Conservation (phyloP, 1,140 invertebrate species). For the Euwallacea similis region DNA sequence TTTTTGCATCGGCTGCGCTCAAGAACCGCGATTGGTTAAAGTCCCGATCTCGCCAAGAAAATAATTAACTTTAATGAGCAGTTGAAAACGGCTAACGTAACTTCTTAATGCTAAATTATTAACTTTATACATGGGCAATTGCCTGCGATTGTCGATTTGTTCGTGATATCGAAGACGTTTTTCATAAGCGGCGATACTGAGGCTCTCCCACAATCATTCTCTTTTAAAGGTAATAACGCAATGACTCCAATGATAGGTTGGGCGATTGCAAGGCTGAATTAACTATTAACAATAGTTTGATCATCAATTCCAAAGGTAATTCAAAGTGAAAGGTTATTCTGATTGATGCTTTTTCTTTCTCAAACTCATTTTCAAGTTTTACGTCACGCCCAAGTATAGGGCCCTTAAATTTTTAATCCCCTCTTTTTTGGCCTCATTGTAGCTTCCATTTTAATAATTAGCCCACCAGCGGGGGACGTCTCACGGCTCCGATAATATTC, state of each 20-base stretch:
- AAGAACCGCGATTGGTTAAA: constrained; percentile 7
- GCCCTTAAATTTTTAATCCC: constrained; percentile 26
- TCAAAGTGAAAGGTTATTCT: too few species aligned
- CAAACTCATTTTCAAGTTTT: too few species aligned
- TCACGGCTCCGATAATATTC: constrained; percentile 27
- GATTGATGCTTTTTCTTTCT: too few species aligned
- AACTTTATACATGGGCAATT: constrained; percentile 28
- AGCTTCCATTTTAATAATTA: constrained; percentile 35
- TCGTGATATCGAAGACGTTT: constrained; percentile 11
- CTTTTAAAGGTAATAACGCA: too few species aligned
- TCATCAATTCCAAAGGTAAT: too few species aligned
- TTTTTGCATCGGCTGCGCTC: constrained; percentile 16
- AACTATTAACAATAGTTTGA: too few species aligned
- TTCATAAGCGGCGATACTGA: constrained; percentile 9
- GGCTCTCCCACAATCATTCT: not conserved
- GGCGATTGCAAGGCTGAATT: too few species aligned
- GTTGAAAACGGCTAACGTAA: constrained; percentile 18
- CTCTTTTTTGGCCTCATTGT: constrained; percentile 27
- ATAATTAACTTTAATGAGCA: constrained; percentile 31
- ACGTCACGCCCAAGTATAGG: too few species aligned
- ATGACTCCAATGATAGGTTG: too few species aligned
- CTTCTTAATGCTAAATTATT: constrained; percentile 33
- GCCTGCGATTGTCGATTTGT: constrained; percentile 28
- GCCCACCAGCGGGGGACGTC: constrained; percentile 16
- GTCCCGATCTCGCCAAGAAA: constrained; percentile 22